Conservation (phyloP, 2,888 invertebrate genomes). For the Chrysolina haemoptera region DNA sequence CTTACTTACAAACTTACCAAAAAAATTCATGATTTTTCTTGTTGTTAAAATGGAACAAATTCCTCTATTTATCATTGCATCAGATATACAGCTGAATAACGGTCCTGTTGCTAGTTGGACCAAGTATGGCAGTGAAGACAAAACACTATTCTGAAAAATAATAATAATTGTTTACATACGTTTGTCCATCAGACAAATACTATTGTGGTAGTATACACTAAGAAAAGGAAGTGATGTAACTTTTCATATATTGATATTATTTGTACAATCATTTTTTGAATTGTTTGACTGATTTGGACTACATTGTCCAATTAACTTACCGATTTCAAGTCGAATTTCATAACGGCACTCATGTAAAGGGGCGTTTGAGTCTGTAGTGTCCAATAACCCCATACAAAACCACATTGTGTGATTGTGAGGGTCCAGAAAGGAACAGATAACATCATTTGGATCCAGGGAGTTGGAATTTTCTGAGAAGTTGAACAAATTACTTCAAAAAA, state of each 20-base stretch:
- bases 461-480: slow-evolving; percentile 61
- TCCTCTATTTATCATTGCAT: slow-evolving; percentile 73
- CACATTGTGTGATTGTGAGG: slow-evolving; percentile 79
- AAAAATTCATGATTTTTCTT: slow-evolving; percentile 75
- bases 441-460: slow-evolving; percentile 82
- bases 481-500: neutral
- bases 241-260: no score
- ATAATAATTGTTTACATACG: no score
- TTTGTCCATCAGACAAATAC: no score
- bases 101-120: slow-evolving; percentile 81
- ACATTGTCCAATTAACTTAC: slow-evolving; percentile 66
- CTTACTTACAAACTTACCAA: neutral
- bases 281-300: no score
- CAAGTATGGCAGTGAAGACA: slow-evolving; percentile 82
- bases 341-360: slow-evolving; percentile 82
- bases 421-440: slow-evolving; percentile 85
- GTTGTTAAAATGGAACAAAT: slow-evolving; percentile 66
- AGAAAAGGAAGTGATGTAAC: no score
- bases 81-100: slow-evolving; percentile 78
- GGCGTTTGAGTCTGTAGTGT: slow-evolving; percentile 87
- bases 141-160: slow-evolving; percentile 74
- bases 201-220: no score
- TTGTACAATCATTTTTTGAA: no score
- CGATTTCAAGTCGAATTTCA: slow-evolving; percentile 80
- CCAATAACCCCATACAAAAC: slow-evolving; percentile 88